A percentile compares a stretch with the other conserved stretches of the same genome.
Evolutionary conservation across 2,113 vertebrate species (phyloP).

Genomic region (Paramisgurnus dabryanus): DNA sequence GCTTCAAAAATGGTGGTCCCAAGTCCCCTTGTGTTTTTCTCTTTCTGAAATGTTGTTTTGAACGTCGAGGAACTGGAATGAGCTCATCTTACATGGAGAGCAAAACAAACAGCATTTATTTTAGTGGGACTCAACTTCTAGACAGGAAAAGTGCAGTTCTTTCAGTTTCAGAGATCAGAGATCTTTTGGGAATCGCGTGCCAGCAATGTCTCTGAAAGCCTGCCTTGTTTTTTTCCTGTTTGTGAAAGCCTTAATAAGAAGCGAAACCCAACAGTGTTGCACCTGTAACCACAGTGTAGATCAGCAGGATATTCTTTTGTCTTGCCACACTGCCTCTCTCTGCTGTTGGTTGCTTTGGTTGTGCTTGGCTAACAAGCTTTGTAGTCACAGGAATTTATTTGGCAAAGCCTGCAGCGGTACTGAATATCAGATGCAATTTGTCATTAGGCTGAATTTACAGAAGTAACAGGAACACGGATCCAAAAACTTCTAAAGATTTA

Average conservation of each 20-base stretch:
- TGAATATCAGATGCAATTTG: conserved; percentile 52
- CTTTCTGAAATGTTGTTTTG: neutral
- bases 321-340: conserved; percentile 25
- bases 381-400: conserved; percentile 52
- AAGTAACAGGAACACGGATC: neutral
- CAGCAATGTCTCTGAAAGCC: conserved; percentile 36
- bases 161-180: conserved; percentile 37
- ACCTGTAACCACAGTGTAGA: conserved; percentile 58
- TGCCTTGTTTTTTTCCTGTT: conserved; percentile 17
- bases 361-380: conserved; percentile 56
- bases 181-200: conserved; percentile 38
- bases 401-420: conserved; percentile 33
- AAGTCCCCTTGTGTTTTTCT: neutral
- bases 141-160: conserved; percentile 6
- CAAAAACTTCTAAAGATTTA: no score
- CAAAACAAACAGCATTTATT: conserved; percentile 12
- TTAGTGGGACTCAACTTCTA: neutral
- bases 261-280: conserved; percentile 50
- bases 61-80: neutral
- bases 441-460: neutral
- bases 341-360: conserved; percentile 43
- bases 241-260: conserved; percentile 44
- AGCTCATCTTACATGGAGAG: conserved; percentile 14
- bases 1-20: neutral
- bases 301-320: conserved; percentile 42